Conservation (phyloP, 2,113 vertebrate species). For the Puffinus mauretanicus region DNA sequence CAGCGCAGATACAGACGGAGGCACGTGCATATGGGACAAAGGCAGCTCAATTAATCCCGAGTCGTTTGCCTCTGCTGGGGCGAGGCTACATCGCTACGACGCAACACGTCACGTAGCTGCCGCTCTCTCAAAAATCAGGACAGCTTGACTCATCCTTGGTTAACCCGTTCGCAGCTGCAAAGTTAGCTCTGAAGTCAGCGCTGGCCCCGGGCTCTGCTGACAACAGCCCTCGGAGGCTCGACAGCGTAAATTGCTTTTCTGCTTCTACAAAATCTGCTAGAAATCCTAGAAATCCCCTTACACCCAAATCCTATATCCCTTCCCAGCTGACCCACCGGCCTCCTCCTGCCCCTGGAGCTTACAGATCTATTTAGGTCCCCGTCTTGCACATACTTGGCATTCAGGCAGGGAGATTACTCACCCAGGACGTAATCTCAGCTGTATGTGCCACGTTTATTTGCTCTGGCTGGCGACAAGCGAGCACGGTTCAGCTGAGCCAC, state of each 20-base stretch:
- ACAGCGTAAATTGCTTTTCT: not conserved
- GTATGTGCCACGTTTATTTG: not conserved
- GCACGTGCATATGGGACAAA: fast-evolving
- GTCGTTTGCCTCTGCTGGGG: not conserved
- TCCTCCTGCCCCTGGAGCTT: not conserved
- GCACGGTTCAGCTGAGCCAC: not conserved
- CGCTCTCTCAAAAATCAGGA: not conserved
- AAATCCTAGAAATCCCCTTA: not conserved
- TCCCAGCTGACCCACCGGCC: not conserved
- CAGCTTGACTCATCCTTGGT: not conserved
- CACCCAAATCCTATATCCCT: not conserved
- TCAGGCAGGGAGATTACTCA: not conserved
- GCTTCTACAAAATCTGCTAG: not conserved
- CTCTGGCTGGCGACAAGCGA: not conserved
- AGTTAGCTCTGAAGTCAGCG: not conserved
- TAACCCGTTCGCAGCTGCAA: not conserved
- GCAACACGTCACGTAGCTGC: fast-evolving
- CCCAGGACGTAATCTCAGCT: not conserved
- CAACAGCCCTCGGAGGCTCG: not conserved
- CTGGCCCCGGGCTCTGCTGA: not conserved
- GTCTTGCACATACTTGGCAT: not conserved
- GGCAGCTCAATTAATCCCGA: not conserved
- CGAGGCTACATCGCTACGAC: not conserved
- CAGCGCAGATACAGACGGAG: fast-evolving
- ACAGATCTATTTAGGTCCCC: not conserved